Conservation (phyloP, 2,113 vertebrate species). For the Saccopteryx leptura region DNA sequence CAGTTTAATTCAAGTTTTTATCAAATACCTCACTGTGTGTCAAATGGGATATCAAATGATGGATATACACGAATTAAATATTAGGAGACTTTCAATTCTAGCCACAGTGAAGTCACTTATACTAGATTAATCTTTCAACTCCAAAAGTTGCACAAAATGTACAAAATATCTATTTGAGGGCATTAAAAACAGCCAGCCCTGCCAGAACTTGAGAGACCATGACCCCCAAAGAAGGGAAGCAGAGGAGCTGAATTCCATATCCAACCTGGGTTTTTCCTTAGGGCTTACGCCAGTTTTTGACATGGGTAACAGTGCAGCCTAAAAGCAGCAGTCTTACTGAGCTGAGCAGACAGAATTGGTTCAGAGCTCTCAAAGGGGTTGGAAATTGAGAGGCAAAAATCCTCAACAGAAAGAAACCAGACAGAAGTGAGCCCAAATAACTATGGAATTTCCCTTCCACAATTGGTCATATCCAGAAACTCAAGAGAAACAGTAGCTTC, state of each 20-base stretch:
- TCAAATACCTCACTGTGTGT: neutral
- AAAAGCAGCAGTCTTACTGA: neutral
- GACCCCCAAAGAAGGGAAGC: no score
- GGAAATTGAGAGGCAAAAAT: neutral
- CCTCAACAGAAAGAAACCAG: neutral
- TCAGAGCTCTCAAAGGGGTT: neutral
- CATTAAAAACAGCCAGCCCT: neutral
- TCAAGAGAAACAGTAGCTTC: neutral
- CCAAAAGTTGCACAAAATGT: neutral
- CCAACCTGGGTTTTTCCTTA: neutral
- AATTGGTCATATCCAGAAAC: neutral
- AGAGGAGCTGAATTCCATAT: no score
- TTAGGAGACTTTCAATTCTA: constrained; percentile 24
- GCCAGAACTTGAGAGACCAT: no score
- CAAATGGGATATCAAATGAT: neutral
- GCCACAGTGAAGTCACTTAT: neutral
- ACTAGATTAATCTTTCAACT: neutral
- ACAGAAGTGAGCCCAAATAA: neutral
- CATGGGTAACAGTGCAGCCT: neutral
- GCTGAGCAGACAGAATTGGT: neutral
- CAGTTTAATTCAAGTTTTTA: neutral
- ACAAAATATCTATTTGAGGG: neutral
- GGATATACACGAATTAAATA: neutral
- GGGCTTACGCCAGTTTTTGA: neutral
- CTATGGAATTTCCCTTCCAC: neutral